A percentile compares a stretch with the other conserved stretches of the same genome.
phyloP scores from a whole-genome alignment of 2,888 invertebrate genomes.

The Meteorus cinctellus region DNA sequence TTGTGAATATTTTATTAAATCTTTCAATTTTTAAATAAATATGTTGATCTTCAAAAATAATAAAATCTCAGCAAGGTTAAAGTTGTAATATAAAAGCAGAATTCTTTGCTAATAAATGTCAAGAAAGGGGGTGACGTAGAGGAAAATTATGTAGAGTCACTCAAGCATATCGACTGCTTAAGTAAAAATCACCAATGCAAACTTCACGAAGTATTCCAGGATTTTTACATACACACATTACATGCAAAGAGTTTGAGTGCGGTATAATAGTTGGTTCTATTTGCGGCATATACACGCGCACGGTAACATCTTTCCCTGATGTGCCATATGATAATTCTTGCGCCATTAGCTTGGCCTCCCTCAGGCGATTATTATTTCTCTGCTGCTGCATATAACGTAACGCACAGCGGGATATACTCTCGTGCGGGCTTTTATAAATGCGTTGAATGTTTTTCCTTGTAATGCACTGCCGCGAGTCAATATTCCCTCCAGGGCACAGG shows the following conservation, averaged over 20 bases:
- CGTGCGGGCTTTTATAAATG: background rate
- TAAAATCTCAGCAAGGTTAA: conserved; percentile 10
- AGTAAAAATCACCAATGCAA: background rate
- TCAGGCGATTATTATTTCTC: conserved; percentile 33
- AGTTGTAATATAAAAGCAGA: too few relatives aligned
- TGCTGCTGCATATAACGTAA: conserved; percentile 35
- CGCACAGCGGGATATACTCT: conserved; percentile 36
- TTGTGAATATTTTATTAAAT: too few relatives aligned
- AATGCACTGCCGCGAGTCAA: conserved; percentile 30
- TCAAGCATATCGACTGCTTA: background rate
- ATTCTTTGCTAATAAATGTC: background rate
- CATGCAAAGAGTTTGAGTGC: background rate
- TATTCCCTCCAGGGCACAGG: conserved; percentile 50
- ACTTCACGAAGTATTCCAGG: background rate
- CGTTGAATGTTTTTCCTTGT: conserved; percentile 13
- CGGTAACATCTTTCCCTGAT: conserved; percentile 8
- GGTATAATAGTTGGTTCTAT: conserved; percentile 16
- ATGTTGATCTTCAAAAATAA: too few relatives aligned
- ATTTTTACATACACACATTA: background rate
- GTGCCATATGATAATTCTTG: conserved; percentile 51
- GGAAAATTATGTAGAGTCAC: conserved; percentile 11
- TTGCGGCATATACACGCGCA: conserved; percentile 36
- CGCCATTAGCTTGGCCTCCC: conserved; percentile 46
- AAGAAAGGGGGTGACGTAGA: conserved; percentile 9
- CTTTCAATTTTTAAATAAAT: too few relatives aligned